phyloP scores from a whole-genome alignment of 2,888 invertebrate species.

The Stenichneumon culpator region DNA sequence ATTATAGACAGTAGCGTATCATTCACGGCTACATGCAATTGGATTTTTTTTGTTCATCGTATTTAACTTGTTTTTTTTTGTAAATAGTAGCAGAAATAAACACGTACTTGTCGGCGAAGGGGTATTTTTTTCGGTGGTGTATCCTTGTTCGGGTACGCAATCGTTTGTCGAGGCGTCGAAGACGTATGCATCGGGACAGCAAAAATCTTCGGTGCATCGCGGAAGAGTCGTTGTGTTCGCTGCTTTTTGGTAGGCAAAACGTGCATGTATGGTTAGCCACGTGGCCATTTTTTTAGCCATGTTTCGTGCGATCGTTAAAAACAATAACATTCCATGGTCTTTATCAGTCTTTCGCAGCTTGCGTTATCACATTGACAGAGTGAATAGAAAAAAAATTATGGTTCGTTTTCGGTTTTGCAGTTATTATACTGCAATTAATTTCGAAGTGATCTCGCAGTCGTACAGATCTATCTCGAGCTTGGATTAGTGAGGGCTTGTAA shows the following conservation, averaged over 20 bases:
- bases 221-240: conserved; percentile 74
- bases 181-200: conserved; percentile 85
- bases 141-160: conserved; percentile 82
- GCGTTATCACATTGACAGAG: conserved; percentile 38
- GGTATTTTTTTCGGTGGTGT: conserved; percentile 76
- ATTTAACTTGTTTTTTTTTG: background rate
- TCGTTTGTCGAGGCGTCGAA: conserved; percentile 80
- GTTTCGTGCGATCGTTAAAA: conserved; percentile 35
- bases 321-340: conserved; percentile 9
- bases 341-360: conserved; percentile 14
- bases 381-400: background rate
- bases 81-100: background rate
- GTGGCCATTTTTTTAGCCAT: background rate
- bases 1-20: conserved; percentile 16
- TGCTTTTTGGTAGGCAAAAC: conserved; percentile 57
- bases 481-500: conserved; percentile 2
- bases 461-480: conserved; percentile 1
- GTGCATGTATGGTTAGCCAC: conserved; percentile 35
- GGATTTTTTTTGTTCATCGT: background rate
- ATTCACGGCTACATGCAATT: background rate
- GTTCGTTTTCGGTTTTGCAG: conserved; percentile 29
- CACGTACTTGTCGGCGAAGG: conserved; percentile 54
- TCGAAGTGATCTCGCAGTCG: conserved; percentile 13
- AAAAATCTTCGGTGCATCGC: conserved; percentile 85
- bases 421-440: conserved; percentile 28